Base-by-base conservation (phyloP, 37 sponge, comb jelly and placozoan species). In the Chondrosia reniformis region DNA sequence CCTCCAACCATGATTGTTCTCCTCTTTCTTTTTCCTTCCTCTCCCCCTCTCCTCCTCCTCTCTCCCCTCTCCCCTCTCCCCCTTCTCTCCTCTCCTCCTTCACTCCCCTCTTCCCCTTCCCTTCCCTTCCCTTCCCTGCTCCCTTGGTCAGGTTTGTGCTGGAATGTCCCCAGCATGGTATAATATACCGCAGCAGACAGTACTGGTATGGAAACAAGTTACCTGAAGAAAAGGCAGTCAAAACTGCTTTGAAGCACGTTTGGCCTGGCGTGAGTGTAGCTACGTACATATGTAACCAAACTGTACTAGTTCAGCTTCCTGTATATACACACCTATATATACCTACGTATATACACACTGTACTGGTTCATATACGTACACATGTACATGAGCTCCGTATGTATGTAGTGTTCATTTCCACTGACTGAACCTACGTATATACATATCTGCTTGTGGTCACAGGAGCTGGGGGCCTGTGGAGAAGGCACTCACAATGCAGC, bases 171-270 rank as follows among this genome's bases (percentile, higher is more conserved):
- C 45, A 84, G 46, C 93, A 93, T 84, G 97, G 93, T 19, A 82
- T 96, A 46, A 93, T 96, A 55, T 96, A 90, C 77, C 88, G 94
- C 25, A 93, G 94, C 78, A 22, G 97, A 21, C 88, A 89, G 88
- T 76, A 89, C 78, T 96, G 97, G 97, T 96, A 90, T 85, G 97
- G 97, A 7, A 96, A 92, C 66, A 84, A 56, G 52, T 81, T 67
- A 10, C 91, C 93, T 36, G 86, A 86, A 31, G 88, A 85, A 32
- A 64, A 75, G 12, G 83, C 91, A 13, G 86, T 90, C 40, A 75
- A 84, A 56, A 89, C 88, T 4, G 91, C 89, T 32, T 90, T 90
- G 38, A 89, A 76, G 28, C 97, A 96, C 58, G 82, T 96, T 0
- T 96, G 97, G 97, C 88, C 88, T 40, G 91, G 90, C 84, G 95